phyloP scores from a whole-genome alignment of 2,113 vertebrate genomes.

The Damaliscus lunatus region DNA sequence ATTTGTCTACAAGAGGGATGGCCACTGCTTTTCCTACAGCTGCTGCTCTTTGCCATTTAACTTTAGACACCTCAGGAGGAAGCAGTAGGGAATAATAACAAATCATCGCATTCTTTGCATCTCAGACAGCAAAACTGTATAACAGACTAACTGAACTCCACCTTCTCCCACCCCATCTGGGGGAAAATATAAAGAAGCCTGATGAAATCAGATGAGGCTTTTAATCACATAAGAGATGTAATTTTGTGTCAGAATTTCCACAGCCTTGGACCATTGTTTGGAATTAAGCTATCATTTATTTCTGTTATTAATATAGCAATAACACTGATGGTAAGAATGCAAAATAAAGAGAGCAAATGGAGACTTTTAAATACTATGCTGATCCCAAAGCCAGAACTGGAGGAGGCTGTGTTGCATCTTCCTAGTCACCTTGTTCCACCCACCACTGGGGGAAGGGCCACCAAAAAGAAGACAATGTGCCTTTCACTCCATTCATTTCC shows the following conservation, averaged over 20 bases:
- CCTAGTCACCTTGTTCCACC: neutral
- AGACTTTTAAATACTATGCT: no score
- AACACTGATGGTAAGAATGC: neutral
- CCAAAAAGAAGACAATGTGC: neutral
- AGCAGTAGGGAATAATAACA: slow-evolving; percentile 46
- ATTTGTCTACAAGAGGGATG: slow-evolving; percentile 56
- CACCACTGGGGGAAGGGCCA: neutral
- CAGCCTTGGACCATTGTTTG: neutral
- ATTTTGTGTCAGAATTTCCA: neutral
- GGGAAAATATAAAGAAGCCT: neutral
- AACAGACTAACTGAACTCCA: neutral
- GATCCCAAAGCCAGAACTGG: neutral
- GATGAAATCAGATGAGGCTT: neutral
- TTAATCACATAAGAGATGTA: neutral
- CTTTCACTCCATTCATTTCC: neutral
- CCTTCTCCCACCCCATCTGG: slow-evolving; percentile 22
- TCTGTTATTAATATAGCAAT: neutral
- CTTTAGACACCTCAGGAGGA: slow-evolving; percentile 26
- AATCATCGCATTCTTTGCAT: slow-evolving; percentile 40
- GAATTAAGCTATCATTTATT: neutral
- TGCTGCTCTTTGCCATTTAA: slow-evolving; percentile 11
- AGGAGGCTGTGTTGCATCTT: neutral
- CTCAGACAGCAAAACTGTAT: slow-evolving; percentile 4
- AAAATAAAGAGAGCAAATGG: neutral
- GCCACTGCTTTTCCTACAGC: slow-evolving; percentile 30